These are phyloP conservation scores for Xenops minutus DNA, from an alignment of 2,797 vertebrate genomes.

Conservation along the genomic window DNA sequence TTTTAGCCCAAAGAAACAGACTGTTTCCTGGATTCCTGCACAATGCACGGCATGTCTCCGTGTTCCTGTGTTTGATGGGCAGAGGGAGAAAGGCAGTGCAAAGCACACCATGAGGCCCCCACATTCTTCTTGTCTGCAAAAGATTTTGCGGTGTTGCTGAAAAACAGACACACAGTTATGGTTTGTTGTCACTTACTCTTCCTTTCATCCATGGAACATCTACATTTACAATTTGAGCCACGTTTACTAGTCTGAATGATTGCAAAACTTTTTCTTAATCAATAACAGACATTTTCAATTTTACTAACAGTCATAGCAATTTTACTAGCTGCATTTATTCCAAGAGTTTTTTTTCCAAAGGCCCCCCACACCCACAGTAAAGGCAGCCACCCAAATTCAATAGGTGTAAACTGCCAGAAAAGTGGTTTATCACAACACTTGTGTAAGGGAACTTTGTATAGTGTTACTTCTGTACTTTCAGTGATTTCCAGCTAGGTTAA, in stretches of 20 bases:
- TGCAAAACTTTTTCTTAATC: not conserved
- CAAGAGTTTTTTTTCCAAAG: not conserved
- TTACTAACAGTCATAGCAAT: not conserved
- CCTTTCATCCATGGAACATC: not conserved
- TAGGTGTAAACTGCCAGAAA: not conserved
- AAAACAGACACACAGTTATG: rapidly evolving
- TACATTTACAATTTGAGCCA: not conserved
- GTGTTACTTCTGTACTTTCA: not conserved
- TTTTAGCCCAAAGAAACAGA: not conserved
- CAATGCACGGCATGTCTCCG: not conserved
- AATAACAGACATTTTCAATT: not conserved
- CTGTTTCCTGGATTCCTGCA: not conserved
- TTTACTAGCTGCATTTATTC: not conserved
- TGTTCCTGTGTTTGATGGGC: rapidly evolving
- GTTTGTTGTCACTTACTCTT: not conserved
- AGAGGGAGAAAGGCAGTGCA: not conserved
- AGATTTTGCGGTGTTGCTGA: not conserved
- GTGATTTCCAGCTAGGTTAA: not conserved
- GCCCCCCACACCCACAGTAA: not conserved
- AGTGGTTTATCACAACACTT: not conserved
- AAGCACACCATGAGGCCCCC: not conserved
- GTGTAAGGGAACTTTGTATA: not conserved
- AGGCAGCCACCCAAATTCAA: not conserved
- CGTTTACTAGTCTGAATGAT: not conserved
- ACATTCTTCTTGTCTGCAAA: not conserved